A percentile compares a stretch with the other conserved stretches of the same genome.
phyloP scores from a whole-genome alignment of 2,113 vertebrate species.

The Perca fluviatilis region DNA sequence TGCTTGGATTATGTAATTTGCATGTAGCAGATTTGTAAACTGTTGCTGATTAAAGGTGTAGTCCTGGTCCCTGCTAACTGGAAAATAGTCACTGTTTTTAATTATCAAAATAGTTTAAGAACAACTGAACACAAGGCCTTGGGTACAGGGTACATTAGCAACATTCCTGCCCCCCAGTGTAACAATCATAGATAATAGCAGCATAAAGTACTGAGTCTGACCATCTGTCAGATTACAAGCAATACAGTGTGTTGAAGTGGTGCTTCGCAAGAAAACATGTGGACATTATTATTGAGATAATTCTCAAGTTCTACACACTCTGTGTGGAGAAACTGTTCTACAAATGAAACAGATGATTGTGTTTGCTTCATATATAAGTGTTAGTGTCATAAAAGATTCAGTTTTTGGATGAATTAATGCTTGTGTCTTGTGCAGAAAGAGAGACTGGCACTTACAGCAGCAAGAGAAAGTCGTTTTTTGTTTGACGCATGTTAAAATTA shows the following conservation, averaged over 20 bases:
- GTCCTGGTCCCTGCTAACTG: conserved; percentile 4
- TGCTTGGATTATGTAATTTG: conserved; percentile 2
- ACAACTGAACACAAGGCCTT: conserved; percentile 1
- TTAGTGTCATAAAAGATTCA: not conserved
- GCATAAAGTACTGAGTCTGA: conserved; percentile 17
- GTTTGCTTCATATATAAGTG: not conserved
- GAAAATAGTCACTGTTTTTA: conserved; percentile 7
- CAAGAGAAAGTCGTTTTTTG: not conserved
- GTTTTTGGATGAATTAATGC: not conserved
- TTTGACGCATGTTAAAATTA: conserved; percentile 14
- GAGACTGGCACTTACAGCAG: conserved; percentile 14
- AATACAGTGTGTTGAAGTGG: conserved; percentile 8
- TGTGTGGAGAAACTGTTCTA: not conserved
- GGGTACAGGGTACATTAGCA: conserved; percentile 1
- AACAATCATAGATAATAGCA: conserved; percentile 48
- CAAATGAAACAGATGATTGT: not conserved
- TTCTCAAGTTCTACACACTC: conserved; percentile 1
- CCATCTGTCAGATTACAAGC: conserved; percentile 34
- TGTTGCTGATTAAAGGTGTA: conserved; percentile 6
- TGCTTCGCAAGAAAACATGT: conserved; percentile 22
- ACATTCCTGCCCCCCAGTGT: not conserved
- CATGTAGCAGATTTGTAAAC: conserved; percentile 30
- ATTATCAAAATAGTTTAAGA: conserved; percentile 15
- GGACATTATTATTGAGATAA: not conserved
- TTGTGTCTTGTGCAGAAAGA: not conserved